Conservation (phyloP, 2,797 vertebrate species). For the Toxotes lorentzi region DNA sequence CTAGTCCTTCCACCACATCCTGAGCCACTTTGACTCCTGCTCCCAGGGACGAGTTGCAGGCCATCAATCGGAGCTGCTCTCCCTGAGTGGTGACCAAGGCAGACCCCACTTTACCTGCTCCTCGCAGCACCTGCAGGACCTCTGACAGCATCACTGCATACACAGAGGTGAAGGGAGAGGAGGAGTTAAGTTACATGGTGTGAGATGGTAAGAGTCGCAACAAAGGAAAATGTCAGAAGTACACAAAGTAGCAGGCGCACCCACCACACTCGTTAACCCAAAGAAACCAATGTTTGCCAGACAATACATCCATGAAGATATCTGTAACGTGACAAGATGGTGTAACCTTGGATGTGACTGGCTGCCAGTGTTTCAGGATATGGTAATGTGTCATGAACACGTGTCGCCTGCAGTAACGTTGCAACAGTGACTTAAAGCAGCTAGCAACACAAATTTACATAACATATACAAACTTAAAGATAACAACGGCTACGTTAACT, state of each 20-base stretch:
- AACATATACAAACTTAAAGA: neutral
- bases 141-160: slow-evolving; percentile 80
- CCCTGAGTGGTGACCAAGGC: slow-evolving; percentile 81
- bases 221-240: neutral
- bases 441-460: neutral
- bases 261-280: neutral
- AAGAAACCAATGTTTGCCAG: no score
- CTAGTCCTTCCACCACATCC: slow-evolving; percentile 73
- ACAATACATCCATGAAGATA: fast-evolving
- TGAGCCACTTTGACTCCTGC: slow-evolving; percentile 77
- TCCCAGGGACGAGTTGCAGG: slow-evolving; percentile 82
- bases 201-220: neutral
- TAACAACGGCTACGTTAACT: fast-evolving
- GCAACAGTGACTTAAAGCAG: neutral
- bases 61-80: slow-evolving; percentile 82
- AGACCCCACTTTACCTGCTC: slow-evolving; percentile 84
- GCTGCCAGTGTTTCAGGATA: neutral
- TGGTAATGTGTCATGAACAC: slow-evolving; percentile 2
- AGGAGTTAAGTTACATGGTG: neutral
- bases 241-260: slow-evolving; percentile 14
- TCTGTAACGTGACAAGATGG: neutral
- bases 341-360: slow-evolving; percentile 54
- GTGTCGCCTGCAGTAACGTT: neutral
- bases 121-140: slow-evolving; percentile 84
- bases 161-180: neutral